Evolutionary conservation across 2,113 vertebrate species (phyloP), one percentile per base, ranked within the genome.

Genomic region (Neogobius melanostomus): DNA sequence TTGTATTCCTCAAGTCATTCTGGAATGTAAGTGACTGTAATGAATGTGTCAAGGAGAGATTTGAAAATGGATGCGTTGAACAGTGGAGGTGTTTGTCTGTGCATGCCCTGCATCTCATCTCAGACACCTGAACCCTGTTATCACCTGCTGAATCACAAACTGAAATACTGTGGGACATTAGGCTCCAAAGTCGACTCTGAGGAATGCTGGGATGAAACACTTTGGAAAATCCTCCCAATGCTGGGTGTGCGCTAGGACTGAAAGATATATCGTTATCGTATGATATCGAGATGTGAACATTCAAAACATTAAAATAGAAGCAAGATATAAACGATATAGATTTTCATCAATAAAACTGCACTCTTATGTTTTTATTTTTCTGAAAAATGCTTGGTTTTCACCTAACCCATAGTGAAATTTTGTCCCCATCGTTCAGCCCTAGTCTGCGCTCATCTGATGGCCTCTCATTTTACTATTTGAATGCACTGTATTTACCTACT

Each of bases 81-180:
- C 51, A 53, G 11, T 12, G 61, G 14, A 47, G 57, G 59, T 8
- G 57, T 60, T 17, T 12, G 81, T 44, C 53, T 54, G 47, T 79
- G 72, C 85, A 67, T 81, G 75, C 76, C 70, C 17, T 51, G 54
- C 62, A 76, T 82, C 70, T 57, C 44, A 63, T 67, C 5, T 5
- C 66, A 69, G 76, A 83, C 75, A 78, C 66, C 72, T 76, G 60
- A 74, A 72, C 79, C 71, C 71, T 6, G 66, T 71, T 84, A 80
- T 89, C 64, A 63, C 52, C 60, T 15, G 17, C 17, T 59, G 67
- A 73, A 82, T 86, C 76, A 64, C 67, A 84, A 75, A 72, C 69
- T 77, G 43, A 0, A 61, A 80, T 62, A 60, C 61, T 64, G 28
- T 7, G 60, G 15, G 65, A 69, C 64, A 70, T 42, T 69, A 4